Evolutionary conservation across 2,888 invertebrate species (phyloP), one percentile per base, ranked within the genome.

Genomic region (Hirtodrosophila trivittata): DNA sequence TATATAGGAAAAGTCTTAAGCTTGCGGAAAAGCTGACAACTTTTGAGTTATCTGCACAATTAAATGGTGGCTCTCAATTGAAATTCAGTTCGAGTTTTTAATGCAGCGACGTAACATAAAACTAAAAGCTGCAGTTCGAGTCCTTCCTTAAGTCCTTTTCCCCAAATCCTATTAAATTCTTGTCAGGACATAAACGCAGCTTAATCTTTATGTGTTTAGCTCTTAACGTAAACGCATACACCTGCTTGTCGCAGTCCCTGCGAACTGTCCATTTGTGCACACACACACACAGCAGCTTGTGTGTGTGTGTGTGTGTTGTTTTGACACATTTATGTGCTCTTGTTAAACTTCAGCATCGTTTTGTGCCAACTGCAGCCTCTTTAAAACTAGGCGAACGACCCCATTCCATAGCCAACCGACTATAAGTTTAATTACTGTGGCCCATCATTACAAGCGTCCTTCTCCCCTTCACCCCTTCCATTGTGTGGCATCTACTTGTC

Each of bases 351-450:
- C 10, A 72, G 56, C 62, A 63, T 18, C 47, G 26, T n/a, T 52
- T 63, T 45, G 62, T 64, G 13, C 35, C 7, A 47, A 35, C 50
- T 56, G 68, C 56, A 68, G 42, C 28, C 52, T 51, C 63, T 67
- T 68, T 73, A 67, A 70, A 68, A 57, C 14, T 37, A 42, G 25
- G 8, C 28, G 25, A 49, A 63, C 47, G 14, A 26, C 18, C 41
- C 28, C 33, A n/a, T 32, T 28, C 16, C n/a, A 1, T 62, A 52
- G 50, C 52, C 67, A 51, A 41, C 55, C 75, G 70, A 57, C 72
- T 57, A 66, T 63, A 75, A 75, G 81, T 81, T 78, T 81, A 81
- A 81, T 81, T 81, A 84, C 84, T 78, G 32, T 67, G 84, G 84
- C 86, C 80, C 80, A 81, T 86, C 80, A 86, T 86, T 81, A 86